These are phyloP conservation scores for Podarcis raffonei DNA, from an alignment of 2,113 vertebrate genomes.

Conservation along the genomic window DNA sequence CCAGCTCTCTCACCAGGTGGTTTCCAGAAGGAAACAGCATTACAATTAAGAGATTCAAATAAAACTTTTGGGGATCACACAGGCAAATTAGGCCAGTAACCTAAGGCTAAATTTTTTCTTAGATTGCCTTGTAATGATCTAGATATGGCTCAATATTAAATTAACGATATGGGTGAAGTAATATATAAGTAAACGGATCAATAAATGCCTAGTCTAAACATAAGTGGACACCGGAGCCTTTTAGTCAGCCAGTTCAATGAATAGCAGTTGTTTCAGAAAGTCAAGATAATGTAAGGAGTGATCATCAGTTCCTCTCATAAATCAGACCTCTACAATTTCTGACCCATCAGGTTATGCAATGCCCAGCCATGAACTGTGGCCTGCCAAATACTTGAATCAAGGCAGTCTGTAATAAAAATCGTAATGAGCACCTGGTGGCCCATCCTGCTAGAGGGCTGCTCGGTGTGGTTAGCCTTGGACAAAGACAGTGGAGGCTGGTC, in stretches of 20 bases:
- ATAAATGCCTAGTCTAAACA: background rate
- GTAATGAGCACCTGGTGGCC: background rate
- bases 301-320: background rate
- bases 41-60: constrained; percentile 18
- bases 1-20: constrained; percentile 19
- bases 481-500: too few species aligned
- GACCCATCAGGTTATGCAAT: background rate
- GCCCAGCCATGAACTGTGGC: background rate
- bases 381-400: background rate
- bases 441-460: background rate
- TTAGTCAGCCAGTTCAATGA: background rate
- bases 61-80: background rate
- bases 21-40: constrained; percentile 7
- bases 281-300: background rate
- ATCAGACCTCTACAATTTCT: background rate
- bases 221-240: too few species aligned
- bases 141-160: background rate
- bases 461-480: too few species aligned
- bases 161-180: background rate
- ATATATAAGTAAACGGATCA: background rate
- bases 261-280: background rate
- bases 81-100: constrained; percentile 1
- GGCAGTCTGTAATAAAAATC: background rate
- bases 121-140: background rate
- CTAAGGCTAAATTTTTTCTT: background rate